A percentile compares a stretch with the other conserved stretches of the same genome.
Conservation (phyloP, 2,797 vertebrate genomes). For the Todus mexicanus region DNA sequence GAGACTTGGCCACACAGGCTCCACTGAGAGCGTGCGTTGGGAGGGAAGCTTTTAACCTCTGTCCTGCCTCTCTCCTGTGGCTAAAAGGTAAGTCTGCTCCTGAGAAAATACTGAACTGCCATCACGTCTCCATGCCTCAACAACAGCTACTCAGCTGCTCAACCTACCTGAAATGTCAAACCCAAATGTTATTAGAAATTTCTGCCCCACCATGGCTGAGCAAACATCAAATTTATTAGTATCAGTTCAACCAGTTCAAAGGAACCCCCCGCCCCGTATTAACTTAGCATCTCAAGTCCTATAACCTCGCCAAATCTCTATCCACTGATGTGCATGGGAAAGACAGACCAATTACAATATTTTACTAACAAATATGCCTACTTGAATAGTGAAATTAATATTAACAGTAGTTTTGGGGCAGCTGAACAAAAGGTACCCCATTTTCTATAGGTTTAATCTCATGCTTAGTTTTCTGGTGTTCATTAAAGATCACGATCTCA, state of each 20-base stretch:
- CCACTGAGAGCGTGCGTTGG: background rate
- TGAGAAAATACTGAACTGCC: background rate
- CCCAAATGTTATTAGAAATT: background rate
- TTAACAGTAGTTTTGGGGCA: background rate
- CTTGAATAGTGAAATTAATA: background rate
- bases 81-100: background rate
- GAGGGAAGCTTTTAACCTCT: background rate
- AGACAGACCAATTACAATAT: background rate
- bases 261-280: background rate
- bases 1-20: background rate
- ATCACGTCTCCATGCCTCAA: background rate
- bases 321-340: background rate
- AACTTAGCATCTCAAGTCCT: background rate
- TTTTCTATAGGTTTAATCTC: background rate
- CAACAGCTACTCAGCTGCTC: background rate
- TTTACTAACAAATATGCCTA: background rate
- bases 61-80: background rate
- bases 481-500: background rate
- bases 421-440: background rate
- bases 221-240: background rate
- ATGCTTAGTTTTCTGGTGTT: background rate
- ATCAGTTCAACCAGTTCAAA: background rate
- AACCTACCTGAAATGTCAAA: background rate
- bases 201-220: background rate
- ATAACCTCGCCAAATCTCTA: background rate